Conservation (phyloP, 2,797 vertebrate species). For the Cheirogaleus major region DNA sequence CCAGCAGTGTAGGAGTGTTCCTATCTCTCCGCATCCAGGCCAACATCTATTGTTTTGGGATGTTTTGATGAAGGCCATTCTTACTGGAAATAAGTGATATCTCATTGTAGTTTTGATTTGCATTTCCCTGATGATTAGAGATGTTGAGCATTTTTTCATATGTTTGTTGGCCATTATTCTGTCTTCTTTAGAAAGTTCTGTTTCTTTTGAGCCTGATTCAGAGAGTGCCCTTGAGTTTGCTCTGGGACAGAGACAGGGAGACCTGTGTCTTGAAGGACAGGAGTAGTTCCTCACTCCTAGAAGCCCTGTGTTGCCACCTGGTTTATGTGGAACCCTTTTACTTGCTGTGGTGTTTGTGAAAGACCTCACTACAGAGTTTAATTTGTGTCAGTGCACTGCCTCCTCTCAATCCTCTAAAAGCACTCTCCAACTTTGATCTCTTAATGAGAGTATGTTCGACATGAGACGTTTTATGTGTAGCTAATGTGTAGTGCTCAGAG, state of each 20-base stretch:
- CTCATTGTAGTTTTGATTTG: too few relatives aligned
- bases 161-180: too few relatives aligned
- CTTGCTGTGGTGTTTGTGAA: neutral
- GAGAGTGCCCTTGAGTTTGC: constrained; percentile 10
- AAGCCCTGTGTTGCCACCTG: neutral
- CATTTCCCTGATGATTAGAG: too few relatives aligned
- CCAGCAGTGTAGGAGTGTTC: too few relatives aligned
- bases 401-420: neutral
- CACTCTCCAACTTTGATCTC: neutral
- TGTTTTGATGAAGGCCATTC: too few relatives aligned
- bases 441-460: neutral
- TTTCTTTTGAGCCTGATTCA: neutral
- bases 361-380: neutral
- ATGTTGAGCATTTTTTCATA: too few relatives aligned
- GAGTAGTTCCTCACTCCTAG: neutral
- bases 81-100: too few relatives aligned
- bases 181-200: neutral
- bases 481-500: neutral
- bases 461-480: constrained; percentile 16
- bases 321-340: neutral
- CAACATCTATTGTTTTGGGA: too few relatives aligned
- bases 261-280: neutral
- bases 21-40: too few relatives aligned
- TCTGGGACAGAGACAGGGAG: neutral
- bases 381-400: neutral